Evolutionary conservation across 2,888 invertebrate species (phyloP).

Genomic region (Dendrolimus houi): DNA sequence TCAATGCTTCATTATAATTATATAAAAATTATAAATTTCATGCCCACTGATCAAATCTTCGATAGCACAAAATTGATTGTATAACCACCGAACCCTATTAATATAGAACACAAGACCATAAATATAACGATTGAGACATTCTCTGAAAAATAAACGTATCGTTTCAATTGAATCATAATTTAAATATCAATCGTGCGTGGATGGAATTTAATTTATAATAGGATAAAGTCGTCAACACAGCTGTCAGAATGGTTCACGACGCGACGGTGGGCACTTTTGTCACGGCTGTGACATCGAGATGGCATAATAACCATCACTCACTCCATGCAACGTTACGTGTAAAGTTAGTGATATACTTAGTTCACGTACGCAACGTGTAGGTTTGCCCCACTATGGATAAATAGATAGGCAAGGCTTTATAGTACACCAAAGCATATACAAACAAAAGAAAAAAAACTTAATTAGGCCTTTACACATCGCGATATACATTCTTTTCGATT

Average conservation of each 20-base stretch:
- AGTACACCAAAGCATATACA: too few relatives aligned
- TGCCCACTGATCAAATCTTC: background rate
- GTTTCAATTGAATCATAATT: constrained; percentile 9
- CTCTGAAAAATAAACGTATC: background rate
- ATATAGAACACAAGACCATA: too few relatives aligned
- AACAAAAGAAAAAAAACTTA: too few relatives aligned
- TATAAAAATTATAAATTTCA: too few relatives aligned
- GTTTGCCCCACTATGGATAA: too few relatives aligned
- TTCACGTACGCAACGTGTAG: too few relatives aligned
- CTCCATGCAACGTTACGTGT: background rate
- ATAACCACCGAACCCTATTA: too few relatives aligned
- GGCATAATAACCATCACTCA: background rate
- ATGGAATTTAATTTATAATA: constrained; percentile 21
- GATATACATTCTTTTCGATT: too few relatives aligned
- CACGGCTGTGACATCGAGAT: background rate
- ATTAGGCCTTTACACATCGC: too few relatives aligned
- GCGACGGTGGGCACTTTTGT: background rate
- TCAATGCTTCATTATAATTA: too few relatives aligned
- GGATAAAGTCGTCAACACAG: constrained; percentile 26
- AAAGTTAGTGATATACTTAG: background rate
- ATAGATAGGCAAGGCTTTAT: too few relatives aligned
- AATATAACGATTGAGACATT: too few relatives aligned
- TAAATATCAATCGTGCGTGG: constrained; percentile 12
- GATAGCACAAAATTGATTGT: background rate
- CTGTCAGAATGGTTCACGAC: constrained; percentile 14